phyloP scores from a whole-genome alignment of 2,797 vertebrate genomes.

The Brachyalestes nurse region DNA sequence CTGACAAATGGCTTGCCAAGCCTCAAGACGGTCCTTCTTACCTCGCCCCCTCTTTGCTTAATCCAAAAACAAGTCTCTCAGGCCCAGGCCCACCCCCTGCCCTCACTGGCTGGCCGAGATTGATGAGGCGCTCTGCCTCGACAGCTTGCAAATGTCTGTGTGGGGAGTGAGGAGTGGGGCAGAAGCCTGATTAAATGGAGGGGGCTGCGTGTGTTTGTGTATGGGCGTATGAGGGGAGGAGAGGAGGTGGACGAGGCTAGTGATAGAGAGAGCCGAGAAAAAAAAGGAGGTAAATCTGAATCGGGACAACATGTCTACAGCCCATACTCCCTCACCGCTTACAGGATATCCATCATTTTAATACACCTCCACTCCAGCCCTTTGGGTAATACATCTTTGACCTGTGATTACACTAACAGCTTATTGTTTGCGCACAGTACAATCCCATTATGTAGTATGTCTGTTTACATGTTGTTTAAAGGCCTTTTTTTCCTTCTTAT shows the following conservation, averaged over 20 bases:
- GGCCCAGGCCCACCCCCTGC: constrained; percentile 59
- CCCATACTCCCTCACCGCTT: constrained; percentile 57
- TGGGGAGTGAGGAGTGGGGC: constrained; percentile 49
- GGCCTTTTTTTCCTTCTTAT: constrained; percentile 46
- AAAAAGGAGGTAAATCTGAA: constrained; percentile 73
- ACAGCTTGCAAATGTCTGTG: constrained; percentile 72
- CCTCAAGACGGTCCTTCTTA: constrained; percentile 72
- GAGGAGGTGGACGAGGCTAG: constrained; percentile 30
- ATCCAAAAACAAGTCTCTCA: constrained; percentile 77
- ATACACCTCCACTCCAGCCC: constrained; percentile 73
- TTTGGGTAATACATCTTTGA: constrained; percentile 77
- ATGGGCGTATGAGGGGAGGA: constrained; percentile 15
- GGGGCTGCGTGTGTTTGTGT: constrained; percentile 62
- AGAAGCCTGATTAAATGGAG: constrained; percentile 63
- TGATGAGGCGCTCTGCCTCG: constrained; percentile 70
- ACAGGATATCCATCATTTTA: constrained; percentile 77
- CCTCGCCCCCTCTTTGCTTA: constrained; percentile 71
- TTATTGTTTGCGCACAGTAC: constrained; percentile 82
- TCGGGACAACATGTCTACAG: constrained; percentile 68
- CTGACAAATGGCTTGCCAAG: constrained; percentile 71
- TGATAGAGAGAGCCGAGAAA: constrained; percentile 63
- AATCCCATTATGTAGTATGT: constrained; percentile 78
- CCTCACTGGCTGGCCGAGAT: constrained; percentile 68
- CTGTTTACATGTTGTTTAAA: constrained; percentile 78
- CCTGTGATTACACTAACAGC: constrained; percentile 79